Percentiles rank a stretch among this genome's conserved stretches.
These are phyloP conservation scores for Agrypnia vestita DNA, from an alignment of 1,140 invertebrate genomes.

Conservation along the genomic window DNA sequence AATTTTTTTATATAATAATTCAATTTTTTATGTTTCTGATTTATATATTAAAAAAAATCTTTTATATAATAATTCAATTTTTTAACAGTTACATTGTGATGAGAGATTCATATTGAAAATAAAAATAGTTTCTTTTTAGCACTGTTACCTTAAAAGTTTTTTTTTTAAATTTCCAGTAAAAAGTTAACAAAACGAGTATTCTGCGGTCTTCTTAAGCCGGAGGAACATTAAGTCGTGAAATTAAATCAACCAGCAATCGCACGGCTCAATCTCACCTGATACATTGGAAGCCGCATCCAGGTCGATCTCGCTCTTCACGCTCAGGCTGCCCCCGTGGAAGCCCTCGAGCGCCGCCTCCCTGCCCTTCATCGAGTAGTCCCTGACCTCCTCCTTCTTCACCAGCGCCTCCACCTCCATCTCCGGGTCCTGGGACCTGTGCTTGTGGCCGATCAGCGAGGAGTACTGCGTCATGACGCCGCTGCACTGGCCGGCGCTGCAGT, in stretches of 20 bases:
- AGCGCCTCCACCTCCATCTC: constrained; percentile 63
- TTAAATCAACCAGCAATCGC: neutral
- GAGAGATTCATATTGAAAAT: too few species aligned
- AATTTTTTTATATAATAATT: too few species aligned
- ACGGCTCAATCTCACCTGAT: constrained; percentile 64
- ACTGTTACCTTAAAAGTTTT: too few species aligned
- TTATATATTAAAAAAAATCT: too few species aligned
- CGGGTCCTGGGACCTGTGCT: constrained; percentile 61
- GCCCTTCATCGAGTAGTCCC: constrained; percentile 70
- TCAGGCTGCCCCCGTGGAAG: constrained; percentile 67
- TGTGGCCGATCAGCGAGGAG: constrained; percentile 69
- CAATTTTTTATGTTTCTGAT: too few species aligned
- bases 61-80: too few species aligned
- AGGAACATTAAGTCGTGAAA: neutral
- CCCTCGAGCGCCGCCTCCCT: constrained; percentile 61
- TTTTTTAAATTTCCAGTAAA: too few species aligned
- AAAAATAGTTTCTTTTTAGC: too few species aligned
- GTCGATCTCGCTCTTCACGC: constrained; percentile 68
- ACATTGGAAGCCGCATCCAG: constrained; percentile 62
- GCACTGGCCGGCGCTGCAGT: constrained; percentile 69
- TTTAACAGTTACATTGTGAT: too few species aligned
- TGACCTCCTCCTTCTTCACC: constrained; percentile 68
- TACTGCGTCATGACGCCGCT: constrained; percentile 70
- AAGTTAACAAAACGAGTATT: too few species aligned
- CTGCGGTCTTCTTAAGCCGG: neutral